A percentile compares a stretch with the other conserved stretches of the same genome.
These are phyloP conservation scores for Cataglyphis albicans DNA, from an alignment of 2,888 invertebrate species.

Conservation along the genomic window DNA sequence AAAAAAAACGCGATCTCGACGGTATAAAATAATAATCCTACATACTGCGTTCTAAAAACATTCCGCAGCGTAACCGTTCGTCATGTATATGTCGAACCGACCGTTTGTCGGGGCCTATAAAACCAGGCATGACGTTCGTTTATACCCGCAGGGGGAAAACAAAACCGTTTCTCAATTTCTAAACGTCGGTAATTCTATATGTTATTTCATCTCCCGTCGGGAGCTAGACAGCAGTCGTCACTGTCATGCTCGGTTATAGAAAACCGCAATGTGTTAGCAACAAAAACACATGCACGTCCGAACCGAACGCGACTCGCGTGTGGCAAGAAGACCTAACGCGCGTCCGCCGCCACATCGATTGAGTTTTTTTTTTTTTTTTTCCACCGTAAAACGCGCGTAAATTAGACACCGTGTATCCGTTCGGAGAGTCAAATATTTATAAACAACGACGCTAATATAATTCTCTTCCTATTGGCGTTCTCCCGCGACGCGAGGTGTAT, in stretches of 20 bases:
- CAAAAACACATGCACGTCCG: slow-evolving; percentile 28
- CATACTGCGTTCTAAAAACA: slow-evolving; percentile 22
- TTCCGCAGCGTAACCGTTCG: slow-evolving; percentile 4
- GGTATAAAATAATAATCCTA: slow-evolving; percentile 39
- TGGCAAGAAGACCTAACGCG: neutral
- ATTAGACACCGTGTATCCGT: neutral
- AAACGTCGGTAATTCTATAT: slow-evolving; percentile 39
- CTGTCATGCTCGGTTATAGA: slow-evolving; percentile 20
- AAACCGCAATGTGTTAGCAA: slow-evolving; percentile 25
- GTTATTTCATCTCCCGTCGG: slow-evolving; percentile 46
- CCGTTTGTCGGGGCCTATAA: slow-evolving; percentile 5
- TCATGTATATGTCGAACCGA: slow-evolving; percentile 19
- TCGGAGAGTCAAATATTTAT: slow-evolving; percentile 39
- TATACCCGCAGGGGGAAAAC: slow-evolving; percentile 8
- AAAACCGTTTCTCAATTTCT: slow-evolving; percentile 50
- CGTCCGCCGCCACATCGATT: neutral
- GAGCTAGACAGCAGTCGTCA: slow-evolving; percentile 37
- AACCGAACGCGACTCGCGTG: neutral
- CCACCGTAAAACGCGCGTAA: neutral
- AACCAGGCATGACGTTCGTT: slow-evolving; percentile 39
- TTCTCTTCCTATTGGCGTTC: neutral
- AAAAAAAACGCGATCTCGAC: neutral
- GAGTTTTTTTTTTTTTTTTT: neutral
- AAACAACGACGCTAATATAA: slow-evolving; percentile 8
- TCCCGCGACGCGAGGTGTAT: neutral